Evolutionary conservation across 2,888 invertebrate species (phyloP).

Genomic region (Drosophila gaucha): DNA sequence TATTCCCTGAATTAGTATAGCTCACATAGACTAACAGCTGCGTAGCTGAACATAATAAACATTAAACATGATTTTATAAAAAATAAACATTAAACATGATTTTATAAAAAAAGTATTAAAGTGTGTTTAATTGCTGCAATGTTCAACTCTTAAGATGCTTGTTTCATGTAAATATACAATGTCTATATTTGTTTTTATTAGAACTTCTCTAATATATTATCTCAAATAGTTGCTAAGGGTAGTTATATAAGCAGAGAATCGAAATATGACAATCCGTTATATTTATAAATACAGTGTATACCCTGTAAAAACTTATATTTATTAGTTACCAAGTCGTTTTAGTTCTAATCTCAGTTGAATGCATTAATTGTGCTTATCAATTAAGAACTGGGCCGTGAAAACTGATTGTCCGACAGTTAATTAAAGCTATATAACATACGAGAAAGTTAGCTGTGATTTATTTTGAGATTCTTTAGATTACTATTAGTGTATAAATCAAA

Average conservation of each 20-base stretch:
- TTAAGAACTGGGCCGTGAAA: slow-evolving; percentile 6
- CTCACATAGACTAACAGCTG: background rate
- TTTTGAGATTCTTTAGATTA: background rate
- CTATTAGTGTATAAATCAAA: background rate
- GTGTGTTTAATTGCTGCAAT: background rate
- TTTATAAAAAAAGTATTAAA: too few species aligned
- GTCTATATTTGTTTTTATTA: background rate
- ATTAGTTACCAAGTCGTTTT: background rate
- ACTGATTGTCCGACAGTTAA: background rate
- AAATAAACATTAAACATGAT: too few species aligned
- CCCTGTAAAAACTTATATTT: background rate
- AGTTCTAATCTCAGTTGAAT: slow-evolving; percentile 12
- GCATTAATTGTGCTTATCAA: slow-evolving; percentile 22
- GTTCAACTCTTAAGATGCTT: too few species aligned
- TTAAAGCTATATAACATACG: slow-evolving; percentile 6
- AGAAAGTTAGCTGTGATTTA: slow-evolving; percentile 14
- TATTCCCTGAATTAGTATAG: background rate
- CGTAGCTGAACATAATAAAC: too few species aligned
- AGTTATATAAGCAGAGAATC: background rate
- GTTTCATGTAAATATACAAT: too few species aligned
- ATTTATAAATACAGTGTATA: background rate
- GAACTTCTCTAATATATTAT: background rate
- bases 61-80: too few species aligned
- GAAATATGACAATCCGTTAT: background rate
- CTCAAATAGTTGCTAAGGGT: background rate